Evolutionary conservation across 2,797 vertebrate species (phyloP), one percentile per base, ranked within the genome.

Genomic region (Strix occidentalis): DNA sequence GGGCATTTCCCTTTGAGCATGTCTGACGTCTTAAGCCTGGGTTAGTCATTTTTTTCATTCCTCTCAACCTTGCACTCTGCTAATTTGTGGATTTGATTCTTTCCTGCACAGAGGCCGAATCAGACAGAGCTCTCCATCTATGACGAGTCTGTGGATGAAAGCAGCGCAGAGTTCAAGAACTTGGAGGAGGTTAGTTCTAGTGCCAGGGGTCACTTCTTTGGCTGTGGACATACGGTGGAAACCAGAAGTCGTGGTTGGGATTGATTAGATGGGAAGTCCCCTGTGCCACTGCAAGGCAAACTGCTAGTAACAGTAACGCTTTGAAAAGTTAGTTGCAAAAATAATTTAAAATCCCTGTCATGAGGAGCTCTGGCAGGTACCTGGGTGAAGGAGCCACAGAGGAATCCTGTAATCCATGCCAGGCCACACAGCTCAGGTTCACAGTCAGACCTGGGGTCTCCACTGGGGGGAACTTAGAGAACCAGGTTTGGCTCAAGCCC

Each of bases 151-250:
- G 90, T 90, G 84, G 97, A 98, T 2, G 98, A 98, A 71, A 97
- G 97, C 71, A 91, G n/a, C 33, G 64, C 97, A 28, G 95, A 97
- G 96, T 98, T 97, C 92, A 97, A 95, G 96, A 98, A 98, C 95
- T 57, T 98, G 77, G 98, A 98, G 94, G 98, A 98, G 97, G 98
- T 98, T 26, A 98, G 97, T 90, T n/a, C 57, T 54, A 23, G 21
- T 7, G 29, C 35, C 80, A 81, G 77, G 81, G 80, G 31, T 75
- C 57, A 13, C 60, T 61, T 60, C 45, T 46, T 35, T 53, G 57
- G 60, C 65, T 31, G 3, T 2, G 85, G 72, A 4, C 3, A 1
- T 3, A 43, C 33, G 66, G 63, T 54, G 70, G 74, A 72, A 89
- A 60, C 31, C 54, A 69, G 13, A 39, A 65, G 11, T 31, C 5